Base-by-base conservation (phyloP, 2,797 vertebrate species). In the Champsocephalus gunnari region DNA sequence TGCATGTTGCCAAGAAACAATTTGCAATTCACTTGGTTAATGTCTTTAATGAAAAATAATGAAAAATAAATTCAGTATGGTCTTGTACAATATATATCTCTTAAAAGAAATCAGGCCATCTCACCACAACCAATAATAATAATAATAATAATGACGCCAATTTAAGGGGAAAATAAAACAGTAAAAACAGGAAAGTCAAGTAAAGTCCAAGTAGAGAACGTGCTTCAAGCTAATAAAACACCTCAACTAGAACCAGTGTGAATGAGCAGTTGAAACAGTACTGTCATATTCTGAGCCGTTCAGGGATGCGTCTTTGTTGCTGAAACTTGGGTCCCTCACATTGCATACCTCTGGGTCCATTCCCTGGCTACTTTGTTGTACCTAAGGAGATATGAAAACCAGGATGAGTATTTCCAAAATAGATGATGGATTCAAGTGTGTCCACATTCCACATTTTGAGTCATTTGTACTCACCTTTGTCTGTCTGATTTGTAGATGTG, bases 401-500 rank as follows among this genome's bases (percentile, higher is more conserved):
- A 82, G 11, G 60, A n/a, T 4, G 0, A 0, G 2, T 55, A 71
- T 50, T 28, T 24, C 45, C 51, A 58, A 4, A 65, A 24, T 1
- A 54, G 16, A 1, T 6, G 3, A 61, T 11, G 9, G 24, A 48
- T 24, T 17, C 0, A 16, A 17, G 32, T 58, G n/a, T 50, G 57
- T 7, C 1, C 16, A 17, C 0, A 62, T 38, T 3, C 9, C 1
- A 54, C 50, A 67, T 12, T 41, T 14, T 38, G 12, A 0, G 16
- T 24, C 68, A 38, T 64, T 19, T 1, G 14, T 44, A 89, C 92
- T 90, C 61, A 94, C 95, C 88, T 93, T 62, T 91, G 83, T 90
- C 93, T 92, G 88, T 95, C 93, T 10, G 90, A 86, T 89, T 95
- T 95, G 85, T 95, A 95, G 50, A 92, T 88, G 45, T 92, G 87